Evolutionary conservation across 2,797 vertebrate species (phyloP).

Genomic region (Aphelocoma californica): DNA sequence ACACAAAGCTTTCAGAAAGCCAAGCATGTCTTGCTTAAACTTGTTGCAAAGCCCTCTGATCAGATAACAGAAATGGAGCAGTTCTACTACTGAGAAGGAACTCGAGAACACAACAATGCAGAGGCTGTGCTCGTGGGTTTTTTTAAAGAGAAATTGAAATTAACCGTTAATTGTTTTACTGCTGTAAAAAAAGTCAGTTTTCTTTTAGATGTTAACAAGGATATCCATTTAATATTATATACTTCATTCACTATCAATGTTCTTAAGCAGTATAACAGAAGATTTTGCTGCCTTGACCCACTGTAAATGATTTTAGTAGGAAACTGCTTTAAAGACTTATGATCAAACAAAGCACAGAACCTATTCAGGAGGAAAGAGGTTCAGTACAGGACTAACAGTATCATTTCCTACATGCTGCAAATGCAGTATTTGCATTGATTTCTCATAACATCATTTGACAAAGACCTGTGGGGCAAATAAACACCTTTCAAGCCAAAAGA

Average conservation of each 20-base stretch:
- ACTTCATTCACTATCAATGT: background rate
- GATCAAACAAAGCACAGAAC: background rate
- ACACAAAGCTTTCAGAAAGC: conserved; percentile 16
- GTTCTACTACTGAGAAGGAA: background rate
- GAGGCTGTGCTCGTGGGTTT: background rate
- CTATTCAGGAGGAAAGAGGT: background rate
- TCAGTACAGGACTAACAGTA: background rate
- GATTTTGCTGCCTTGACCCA: background rate
- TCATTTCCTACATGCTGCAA: background rate
- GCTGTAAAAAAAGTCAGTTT: background rate
- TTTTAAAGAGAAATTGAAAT: background rate
- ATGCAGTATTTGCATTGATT: background rate
- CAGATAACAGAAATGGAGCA: background rate
- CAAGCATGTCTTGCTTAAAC: conserved; percentile 26
- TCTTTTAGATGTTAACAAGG: background rate
- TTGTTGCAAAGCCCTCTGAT: conserved; percentile 19
- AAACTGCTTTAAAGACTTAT: background rate
- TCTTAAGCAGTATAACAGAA: background rate
- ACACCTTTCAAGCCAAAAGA: background rate
- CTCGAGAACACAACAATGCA: background rate
- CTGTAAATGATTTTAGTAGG: background rate
- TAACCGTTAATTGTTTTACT: conserved; percentile 3
- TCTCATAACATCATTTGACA: background rate
- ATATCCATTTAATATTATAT: background rate
- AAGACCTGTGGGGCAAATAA: background rate